Evolutionary conservation across 2,888 invertebrate genomes (phyloP), one percentile per base, ranked within the genome.

Genomic region (Seira sanloemensis): DNA sequence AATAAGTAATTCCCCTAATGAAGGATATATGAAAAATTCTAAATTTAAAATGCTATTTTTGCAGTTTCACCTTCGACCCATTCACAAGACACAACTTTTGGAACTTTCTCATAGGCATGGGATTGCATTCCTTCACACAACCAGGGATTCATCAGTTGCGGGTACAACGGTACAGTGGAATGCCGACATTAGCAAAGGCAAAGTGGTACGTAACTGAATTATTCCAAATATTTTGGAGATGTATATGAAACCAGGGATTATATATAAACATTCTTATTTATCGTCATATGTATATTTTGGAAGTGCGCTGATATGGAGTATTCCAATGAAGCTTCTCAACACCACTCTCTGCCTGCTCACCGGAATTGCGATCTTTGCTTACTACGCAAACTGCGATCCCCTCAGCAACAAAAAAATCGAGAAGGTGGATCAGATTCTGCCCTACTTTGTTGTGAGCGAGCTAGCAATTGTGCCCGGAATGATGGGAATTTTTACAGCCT

Each of bases 381-480:
- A 78, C 0, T 97, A 97, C 91, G 93, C 94, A 23, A 92, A 93
- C 90, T 97, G 97, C 90, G 97, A 97, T 91, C 97, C 97, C 0
- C 92, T 95, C 65, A 92, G 93, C 68, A 92, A 94, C 1, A 95
- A 95, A 0, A 94, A 94, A 86, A 96, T 95, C 54, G 75, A 84
- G 12, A 95, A 95, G 77, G 94, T 94, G 85, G 97, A 97, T 92
- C 96, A 96, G 91, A 95, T 97, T 69, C 92, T 97, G 72, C 97
- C 98, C 0, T 96, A 96, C 91, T 98, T 96, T 91, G 96, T 98
- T 0, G 95, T 97, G 91, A 97, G 98, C 91, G 95, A 96, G 90
- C 94, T 97, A 90, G 93, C 93, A 0, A 94, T 95, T 90, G 37
- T 97, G 58, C 97, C 96, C 0, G 97, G 98, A 0, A 94, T 98